Base-by-base conservation (phyloP, 2,888 invertebrate genomes). In the Cactoblastis cactorum region DNA sequence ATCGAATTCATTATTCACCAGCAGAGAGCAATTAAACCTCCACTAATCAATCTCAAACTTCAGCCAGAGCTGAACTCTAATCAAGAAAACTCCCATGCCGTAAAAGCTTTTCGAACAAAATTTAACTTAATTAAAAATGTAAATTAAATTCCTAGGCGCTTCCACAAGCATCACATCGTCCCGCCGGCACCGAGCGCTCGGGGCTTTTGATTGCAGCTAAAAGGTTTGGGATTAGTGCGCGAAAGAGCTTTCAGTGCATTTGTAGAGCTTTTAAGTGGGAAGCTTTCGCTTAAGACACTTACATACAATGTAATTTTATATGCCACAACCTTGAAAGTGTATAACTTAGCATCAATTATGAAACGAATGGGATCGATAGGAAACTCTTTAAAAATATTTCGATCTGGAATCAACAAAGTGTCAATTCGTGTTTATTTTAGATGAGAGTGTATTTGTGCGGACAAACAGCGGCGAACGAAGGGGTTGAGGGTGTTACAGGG, bases 131-230 rank as follows among this genome's bases (percentile, higher is more conserved):
- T 88, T 89, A 89, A 89, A 89, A 89, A 89, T 89, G 89, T 89
- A 89, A 89, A 89, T 89, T 85, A 87, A 88, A 89, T 89, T 89
- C 87, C 85, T 88, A 83, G 87, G 80, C 86, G 83, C 87, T 83
- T 88, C 88, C 88, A 87, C 84, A 87, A 85, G 85, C 86, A 86
- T 83, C 84, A 80, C 82, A 77, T 79, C 83, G 84, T 62, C 69
- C 61, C 64, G 63, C 63, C 65, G 72, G 74, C 77, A 67, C 66
- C 68, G 69, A 72, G 74, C 78, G 78, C 86, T 82, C 83, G 79
- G 84, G 80, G 88, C 89, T 88, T 89, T 89, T 89, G 89, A 89
- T 89, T 90, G 89, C 90, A 89, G 89, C 90, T 90, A 90, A 90
- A 90, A 90, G 88, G 89, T 87, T 87, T 86, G 88, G 85, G 86